phyloP scores from a whole-genome alignment of 92 coral and sea anemone species.

The Parazoanthus atlanticus region DNA sequence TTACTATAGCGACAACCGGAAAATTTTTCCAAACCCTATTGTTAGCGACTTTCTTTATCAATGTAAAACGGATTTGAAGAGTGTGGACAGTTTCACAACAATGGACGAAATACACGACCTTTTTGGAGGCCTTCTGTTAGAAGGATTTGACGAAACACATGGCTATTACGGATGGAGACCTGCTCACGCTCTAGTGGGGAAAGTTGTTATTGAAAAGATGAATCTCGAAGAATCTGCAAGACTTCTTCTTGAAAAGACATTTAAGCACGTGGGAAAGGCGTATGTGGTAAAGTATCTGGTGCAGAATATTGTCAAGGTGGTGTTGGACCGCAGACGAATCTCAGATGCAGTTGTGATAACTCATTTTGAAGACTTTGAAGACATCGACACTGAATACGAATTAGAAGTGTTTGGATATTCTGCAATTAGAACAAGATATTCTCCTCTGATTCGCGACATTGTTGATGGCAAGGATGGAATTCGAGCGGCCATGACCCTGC shows the following conservation, averaged over 20 bases:
- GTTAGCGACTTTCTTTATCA: slow-evolving; percentile 53
- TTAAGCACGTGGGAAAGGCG: slow-evolving; percentile 24
- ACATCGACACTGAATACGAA: slow-evolving; percentile 31
- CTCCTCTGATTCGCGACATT: slow-evolving; percentile 52
- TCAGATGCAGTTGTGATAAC: slow-evolving; percentile 40
- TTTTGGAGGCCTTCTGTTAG: slow-evolving; percentile 67
- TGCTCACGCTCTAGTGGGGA: slow-evolving; percentile 68
- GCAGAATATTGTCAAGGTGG: slow-evolving; percentile 49
- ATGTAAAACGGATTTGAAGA: neutral
- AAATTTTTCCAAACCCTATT: slow-evolving; percentile 52
- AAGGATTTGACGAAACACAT: slow-evolving; percentile 46
- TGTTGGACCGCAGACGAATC: slow-evolving; percentile 52
- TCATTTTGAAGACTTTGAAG: slow-evolving; percentile 23
- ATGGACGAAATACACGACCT: slow-evolving; percentile 46
- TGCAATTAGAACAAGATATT: slow-evolving; percentile 55
- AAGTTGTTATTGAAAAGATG: slow-evolving; percentile 52
- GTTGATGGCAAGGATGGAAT: slow-evolving; percentile 16
- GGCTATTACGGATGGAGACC: slow-evolving; percentile 72
- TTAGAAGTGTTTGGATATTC: slow-evolving; percentile 54
- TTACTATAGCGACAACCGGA: slow-evolving; percentile 50
- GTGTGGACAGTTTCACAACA: slow-evolving; percentile 4
- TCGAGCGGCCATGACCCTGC: slow-evolving; percentile 46
- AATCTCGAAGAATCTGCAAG: slow-evolving; percentile 25
- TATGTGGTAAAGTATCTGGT: slow-evolving; percentile 51
- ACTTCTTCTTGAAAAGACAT: slow-evolving; percentile 29